Evolutionary conservation across 2,797 vertebrate species (phyloP).

Genomic region (Falco cherrug): DNA sequence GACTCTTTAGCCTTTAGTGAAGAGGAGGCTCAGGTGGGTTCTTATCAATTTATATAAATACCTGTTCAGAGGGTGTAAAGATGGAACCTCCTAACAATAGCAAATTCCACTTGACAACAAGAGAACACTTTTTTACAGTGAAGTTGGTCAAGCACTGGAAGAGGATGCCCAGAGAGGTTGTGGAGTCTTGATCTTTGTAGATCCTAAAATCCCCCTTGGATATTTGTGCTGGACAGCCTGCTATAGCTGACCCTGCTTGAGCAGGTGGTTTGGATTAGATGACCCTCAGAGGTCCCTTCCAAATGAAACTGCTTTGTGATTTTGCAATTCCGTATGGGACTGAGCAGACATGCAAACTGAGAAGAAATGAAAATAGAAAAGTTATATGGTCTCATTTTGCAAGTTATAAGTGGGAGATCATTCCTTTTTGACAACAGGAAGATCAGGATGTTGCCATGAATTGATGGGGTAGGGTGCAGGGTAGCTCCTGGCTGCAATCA

Average conservation of each 20-base stretch:
- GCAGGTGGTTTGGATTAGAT: neutral
- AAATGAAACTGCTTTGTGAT: neutral
- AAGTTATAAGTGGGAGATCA: neutral
- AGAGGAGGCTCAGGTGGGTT: neutral
- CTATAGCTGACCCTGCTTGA: neutral
- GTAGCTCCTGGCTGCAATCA: neutral
- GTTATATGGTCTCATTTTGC: neutral
- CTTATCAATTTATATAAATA: neutral
- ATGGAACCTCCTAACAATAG: neutral
- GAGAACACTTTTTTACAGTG: neutral
- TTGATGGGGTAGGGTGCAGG: neutral
- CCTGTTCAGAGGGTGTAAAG: neutral
- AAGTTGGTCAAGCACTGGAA: neutral
- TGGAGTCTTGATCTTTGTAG: accelerated
- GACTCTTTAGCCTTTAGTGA: neutral
- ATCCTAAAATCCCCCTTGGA: neutral
- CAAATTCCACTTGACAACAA: neutral
- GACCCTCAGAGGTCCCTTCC: neutral
- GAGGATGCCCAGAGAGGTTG: neutral
- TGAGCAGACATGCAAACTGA: neutral
- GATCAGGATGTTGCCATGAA: neutral
- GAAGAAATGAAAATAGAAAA: neutral
- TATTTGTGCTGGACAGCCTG: neutral
- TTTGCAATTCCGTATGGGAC: neutral
- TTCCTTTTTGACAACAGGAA: neutral